phyloP scores from a whole-genome alignment of 2,113 vertebrate species.

The Upupa epops region DNA sequence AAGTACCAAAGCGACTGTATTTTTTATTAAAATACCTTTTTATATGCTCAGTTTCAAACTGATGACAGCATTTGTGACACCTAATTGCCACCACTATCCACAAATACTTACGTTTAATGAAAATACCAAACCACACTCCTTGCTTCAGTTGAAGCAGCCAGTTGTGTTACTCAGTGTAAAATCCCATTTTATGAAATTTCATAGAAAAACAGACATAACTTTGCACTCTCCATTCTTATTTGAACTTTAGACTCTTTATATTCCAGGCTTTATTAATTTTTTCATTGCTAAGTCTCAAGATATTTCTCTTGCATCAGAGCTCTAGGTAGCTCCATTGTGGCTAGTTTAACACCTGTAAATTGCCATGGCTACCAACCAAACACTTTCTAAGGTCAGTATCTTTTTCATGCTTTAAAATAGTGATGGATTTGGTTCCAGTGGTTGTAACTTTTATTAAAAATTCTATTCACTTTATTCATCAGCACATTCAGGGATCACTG shows the following conservation, averaged over 20 bases:
- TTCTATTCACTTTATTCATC: slow-evolving; percentile 21
- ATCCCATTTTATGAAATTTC: slow-evolving; percentile 39
- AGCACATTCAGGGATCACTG: background rate
- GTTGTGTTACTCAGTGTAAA: slow-evolving; percentile 1
- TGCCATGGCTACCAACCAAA: slow-evolving; percentile 30
- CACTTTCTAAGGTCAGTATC: slow-evolving; percentile 2
- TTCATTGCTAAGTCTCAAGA: slow-evolving; percentile 20
- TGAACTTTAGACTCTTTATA: slow-evolving; percentile 50
- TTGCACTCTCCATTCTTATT: background rate
- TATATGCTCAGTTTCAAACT: slow-evolving; percentile 65
- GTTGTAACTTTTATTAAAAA: slow-evolving; percentile 41
- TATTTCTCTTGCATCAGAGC: slow-evolving; percentile 35
- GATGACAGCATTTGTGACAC: slow-evolving; percentile 65
- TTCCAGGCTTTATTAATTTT: slow-evolving; percentile 21
- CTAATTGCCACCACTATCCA: slow-evolving; percentile 67
- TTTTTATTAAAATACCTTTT: slow-evolving; percentile 70
- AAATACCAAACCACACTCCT: slow-evolving; percentile 64
- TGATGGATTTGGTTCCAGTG: background rate
- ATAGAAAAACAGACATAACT: slow-evolving; percentile 9
- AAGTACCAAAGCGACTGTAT: slow-evolving; percentile 47
- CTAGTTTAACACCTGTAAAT: slow-evolving; percentile 51
- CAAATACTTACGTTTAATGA: slow-evolving; percentile 68
- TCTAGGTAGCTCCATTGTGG: background rate
- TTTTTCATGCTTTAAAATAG: background rate
- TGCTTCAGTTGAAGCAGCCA: slow-evolving; percentile 36